Evolutionary conservation across 2,888 invertebrate genomes (phyloP), one percentile per base, ranked within the genome.

Genomic region (Caenorhabditis drosophilae): DNA sequence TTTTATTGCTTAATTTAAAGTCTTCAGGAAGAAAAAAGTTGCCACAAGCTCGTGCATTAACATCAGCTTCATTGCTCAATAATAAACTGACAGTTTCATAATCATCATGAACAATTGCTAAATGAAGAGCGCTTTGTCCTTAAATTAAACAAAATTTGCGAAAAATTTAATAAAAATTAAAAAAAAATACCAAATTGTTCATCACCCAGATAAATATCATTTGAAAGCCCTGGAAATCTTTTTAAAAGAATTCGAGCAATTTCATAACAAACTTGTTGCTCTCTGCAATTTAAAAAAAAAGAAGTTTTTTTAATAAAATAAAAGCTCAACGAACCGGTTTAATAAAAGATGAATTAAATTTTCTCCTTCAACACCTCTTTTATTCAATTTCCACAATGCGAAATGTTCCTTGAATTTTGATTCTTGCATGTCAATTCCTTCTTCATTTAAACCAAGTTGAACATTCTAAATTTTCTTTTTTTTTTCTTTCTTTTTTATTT

Each of bases 371-470:
- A 93, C 92, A 0, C 97, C 97, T 12, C 97, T 88, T 84, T 92
- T 92, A 81, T 92, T 91, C 90, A 98, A 92, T 85, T 94, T 92
- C 97, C 97, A 98, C 84, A 96, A 95, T 0, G 94, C 94, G 71
- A 91, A 83, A 67, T 86, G 86, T 45, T 81, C 81, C 22, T 72
- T 70, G 62, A 83, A 83, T 31, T 93, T 93, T 83, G 93, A 92
- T 81, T 91, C 91, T 0, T 91, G 90, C 23, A 93, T 69, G 38
- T 70, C 71, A 15, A 66, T 86, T 0, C 93, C 92, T 84, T 93
- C 93, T 82, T 92, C 91, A 0, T 89, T 89, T 23, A 92, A 90
- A 0, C 92, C 82, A 22, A 82, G 60, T 67, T 78, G 77, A 25
- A 77, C 66, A 52, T 78, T 82, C 78, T 80, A 36, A 55, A 76